Evolutionary conservation across 53 echinoderm and acorn worm genomes (phyloP).

Genomic region (Henricia sp.): DNA sequence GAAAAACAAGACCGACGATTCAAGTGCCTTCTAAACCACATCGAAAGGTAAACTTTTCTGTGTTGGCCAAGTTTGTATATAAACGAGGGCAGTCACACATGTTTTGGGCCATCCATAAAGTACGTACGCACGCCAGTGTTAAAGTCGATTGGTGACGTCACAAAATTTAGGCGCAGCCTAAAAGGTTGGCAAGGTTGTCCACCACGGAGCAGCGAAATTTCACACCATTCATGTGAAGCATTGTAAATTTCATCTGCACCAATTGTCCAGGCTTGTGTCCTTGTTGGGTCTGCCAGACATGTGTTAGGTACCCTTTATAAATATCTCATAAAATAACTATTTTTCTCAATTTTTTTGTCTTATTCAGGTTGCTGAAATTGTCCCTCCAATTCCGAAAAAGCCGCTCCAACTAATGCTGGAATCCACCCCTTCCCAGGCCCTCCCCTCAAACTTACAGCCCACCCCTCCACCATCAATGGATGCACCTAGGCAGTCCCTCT

Average conservation of each 20-base stretch:
- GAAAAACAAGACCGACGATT: slow-evolving; percentile 70
- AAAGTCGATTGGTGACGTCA: too few species aligned
- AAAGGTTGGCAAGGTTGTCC: too few species aligned
- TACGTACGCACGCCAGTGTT: too few species aligned
- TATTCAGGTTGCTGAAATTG: slow-evolving; percentile 80
- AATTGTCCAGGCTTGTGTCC: too few species aligned
- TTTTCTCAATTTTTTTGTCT: background rate
- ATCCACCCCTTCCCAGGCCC: slow-evolving; percentile 42
- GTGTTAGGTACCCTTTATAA: background rate
- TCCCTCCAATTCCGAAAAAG: slow-evolving; percentile 85
- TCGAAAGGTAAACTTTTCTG: slow-evolving; percentile 72
- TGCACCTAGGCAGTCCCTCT: background rate
- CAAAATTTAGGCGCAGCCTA: too few species aligned
- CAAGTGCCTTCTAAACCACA: slow-evolving; percentile 74
- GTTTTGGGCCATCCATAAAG: too few species aligned
- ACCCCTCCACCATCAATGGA: slow-evolving; percentile 36
- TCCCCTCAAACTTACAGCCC: slow-evolving; percentile 36
- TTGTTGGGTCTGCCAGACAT: too few species aligned
- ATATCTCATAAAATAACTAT: background rate
- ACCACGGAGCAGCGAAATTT: too few species aligned
- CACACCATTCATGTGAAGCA: too few species aligned
- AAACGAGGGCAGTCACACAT: background rate
- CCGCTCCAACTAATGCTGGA: slow-evolving; percentile 91
- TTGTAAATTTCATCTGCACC: too few species aligned
- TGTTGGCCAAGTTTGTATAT: background rate